Evolutionary conservation across 2,113 vertebrate genomes (phyloP), one percentile per base, ranked within the genome.

Genomic region (Protobothrops mucrosquamatus): DNA sequence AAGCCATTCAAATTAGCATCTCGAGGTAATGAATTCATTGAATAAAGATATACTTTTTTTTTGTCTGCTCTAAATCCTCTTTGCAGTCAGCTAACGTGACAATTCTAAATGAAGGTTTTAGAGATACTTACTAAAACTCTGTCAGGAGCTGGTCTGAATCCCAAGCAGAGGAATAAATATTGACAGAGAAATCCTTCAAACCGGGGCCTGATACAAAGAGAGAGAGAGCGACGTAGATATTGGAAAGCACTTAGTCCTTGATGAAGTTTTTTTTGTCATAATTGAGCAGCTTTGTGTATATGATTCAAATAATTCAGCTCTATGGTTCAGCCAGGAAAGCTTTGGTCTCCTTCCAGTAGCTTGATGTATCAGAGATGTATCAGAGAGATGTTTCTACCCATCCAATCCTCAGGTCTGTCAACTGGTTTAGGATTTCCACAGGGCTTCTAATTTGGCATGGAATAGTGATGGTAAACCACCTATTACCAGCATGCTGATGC

Each of bases 151-250:
- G 48, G 14, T 51, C 51, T 54, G 87, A 88, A 29, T 43, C 64
- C 86, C 7, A 4, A 52, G 29, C 52, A 85, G 43, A 14, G n/a
- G 86, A 89, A 89, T 89, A 52, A 91, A 91, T 93, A 64, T 74
- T 91, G 93, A 90, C 86, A 85, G 43, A 46, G 86, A 24, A 57
- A 81, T 90, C 39, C 92, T 93, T 64, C 61, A 89, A 89, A 93
- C 88, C 43, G 81, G 39, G 46, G 87, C 52, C 29, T 89, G 86
- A 15, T 74, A 34, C n/a, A 34, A 3, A 74, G 29, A 14, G 61
- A 15, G 69, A 12, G 61, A 15, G 69, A 34, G 15, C 8, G 29
- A 69, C 0, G 1, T 88, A 61, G 43, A 91, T 85, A 91, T 89
- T 91, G 23, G 48, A 61, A 85, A 85, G 85, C 85, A 93, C 88